phyloP scores from a whole-genome alignment of 2,888 invertebrate genomes.

The Apoda limacodes region DNA sequence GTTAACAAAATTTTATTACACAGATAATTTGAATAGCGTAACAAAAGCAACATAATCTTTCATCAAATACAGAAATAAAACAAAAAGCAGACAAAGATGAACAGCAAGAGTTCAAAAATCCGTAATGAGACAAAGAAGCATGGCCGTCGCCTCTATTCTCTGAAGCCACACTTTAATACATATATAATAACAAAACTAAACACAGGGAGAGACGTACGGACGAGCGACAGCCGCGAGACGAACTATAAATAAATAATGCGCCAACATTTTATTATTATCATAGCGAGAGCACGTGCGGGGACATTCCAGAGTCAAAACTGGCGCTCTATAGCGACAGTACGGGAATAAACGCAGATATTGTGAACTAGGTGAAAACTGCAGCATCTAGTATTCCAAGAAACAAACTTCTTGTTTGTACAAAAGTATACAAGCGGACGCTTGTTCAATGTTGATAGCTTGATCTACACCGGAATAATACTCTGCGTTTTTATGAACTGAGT shows the following conservation, averaged over 20 bases:
- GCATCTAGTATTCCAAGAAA: no score
- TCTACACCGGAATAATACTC: no score
- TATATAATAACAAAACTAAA: slow-evolving; percentile 42
- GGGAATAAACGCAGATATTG: no score
- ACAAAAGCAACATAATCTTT: no score
- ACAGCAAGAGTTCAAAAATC: background rate
- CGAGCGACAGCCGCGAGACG: slow-evolving; percentile 66
- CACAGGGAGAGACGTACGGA: slow-evolving; percentile 51
- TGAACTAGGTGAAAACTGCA: no score
- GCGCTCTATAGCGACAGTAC: slow-evolving; percentile 36
- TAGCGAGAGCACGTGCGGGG: slow-evolving; percentile 61
- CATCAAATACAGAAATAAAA: no score
- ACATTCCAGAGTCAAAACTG: slow-evolving; percentile 52
- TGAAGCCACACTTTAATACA: slow-evolving; percentile 24
- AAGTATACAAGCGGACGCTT: no score
- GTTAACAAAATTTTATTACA: no score
- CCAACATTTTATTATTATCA: slow-evolving; percentile 70
- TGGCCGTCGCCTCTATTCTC: slow-evolving; percentile 18
- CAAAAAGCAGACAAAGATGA: background rate
- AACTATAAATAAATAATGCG: slow-evolving; percentile 69
- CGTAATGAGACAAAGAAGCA: slow-evolving; percentile 39
- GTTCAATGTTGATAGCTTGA: no score
- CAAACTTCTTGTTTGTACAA: no score
- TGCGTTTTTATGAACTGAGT: no score
- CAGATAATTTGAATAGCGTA: no score